A percentile compares a stretch with the other conserved stretches of the same genome.
phyloP scores from a whole-genome alignment of 2,113 vertebrate genomes.

The Menura novaehollandiae region DNA sequence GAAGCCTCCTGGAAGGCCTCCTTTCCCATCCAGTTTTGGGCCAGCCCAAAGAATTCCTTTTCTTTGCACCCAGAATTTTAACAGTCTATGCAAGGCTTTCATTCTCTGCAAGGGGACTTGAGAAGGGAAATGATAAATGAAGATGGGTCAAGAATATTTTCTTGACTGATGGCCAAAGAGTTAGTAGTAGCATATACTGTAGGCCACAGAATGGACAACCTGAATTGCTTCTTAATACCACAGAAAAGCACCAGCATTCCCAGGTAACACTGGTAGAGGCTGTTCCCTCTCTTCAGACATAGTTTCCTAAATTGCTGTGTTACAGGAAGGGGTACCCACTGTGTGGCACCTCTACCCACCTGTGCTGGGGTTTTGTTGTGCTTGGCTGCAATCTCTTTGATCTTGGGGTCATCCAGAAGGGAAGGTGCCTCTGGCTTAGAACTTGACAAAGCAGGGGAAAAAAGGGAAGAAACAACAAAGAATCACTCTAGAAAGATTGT shows the following conservation, averaged over 20 bases:
- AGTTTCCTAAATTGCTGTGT: not conserved
- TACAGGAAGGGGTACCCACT: not conserved
- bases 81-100: not conserved
- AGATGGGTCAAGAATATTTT: not conserved
- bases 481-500: not conserved
- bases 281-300: not conserved
- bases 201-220: not conserved
- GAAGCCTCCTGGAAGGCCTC: not conserved
- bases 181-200: not conserved
- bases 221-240: not conserved
- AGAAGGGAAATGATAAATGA: not conserved
- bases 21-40: not conserved
- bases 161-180: not conserved
- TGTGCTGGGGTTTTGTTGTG: constrained; percentile 86
- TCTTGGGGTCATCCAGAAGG: constrained; percentile 80
- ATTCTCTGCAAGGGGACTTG: not conserved
- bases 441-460: constrained; percentile 38
- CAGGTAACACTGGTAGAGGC: not conserved
- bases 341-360: constrained; percentile 47
- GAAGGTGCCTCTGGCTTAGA: constrained; percentile 75
- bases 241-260: not conserved
- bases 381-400: constrained; percentile 81
- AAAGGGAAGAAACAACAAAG: not conserved
- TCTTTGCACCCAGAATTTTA: not conserved
- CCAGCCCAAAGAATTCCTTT: not conserved